Percentiles rank a stretch among this genome's conserved stretches.
Conservation (phyloP, 2,113 vertebrate species). For the Sarotherodon lohbergeri region DNA sequence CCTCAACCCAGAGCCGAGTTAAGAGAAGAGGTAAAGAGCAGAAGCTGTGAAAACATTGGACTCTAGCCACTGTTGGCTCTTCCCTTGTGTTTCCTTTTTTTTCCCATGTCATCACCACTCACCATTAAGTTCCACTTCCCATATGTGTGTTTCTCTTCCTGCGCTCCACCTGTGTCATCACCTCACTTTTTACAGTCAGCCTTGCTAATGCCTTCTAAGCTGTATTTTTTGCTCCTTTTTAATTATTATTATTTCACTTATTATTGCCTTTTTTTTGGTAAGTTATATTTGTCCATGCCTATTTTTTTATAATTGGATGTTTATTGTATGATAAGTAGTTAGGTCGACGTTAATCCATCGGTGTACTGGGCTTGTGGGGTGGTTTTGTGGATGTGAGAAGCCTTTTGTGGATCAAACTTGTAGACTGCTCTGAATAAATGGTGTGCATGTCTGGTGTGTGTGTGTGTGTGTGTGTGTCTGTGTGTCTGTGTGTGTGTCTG, state of each 20-base stretch:
- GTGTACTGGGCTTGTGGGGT: conserved; percentile 43
- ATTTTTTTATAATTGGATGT: conserved; percentile 11
- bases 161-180: not conserved
- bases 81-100: not conserved
- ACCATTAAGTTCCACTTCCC: not conserved
- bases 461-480: accelerated
- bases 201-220: not conserved
- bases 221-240: not conserved
- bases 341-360: not conserved
- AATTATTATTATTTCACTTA: not conserved
- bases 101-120: not conserved
- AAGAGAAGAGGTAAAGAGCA: not conserved
- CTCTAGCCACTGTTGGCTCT: not conserved
- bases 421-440: conserved; percentile 42
- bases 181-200: not conserved
- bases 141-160: not conserved
- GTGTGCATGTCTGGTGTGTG: not conserved
- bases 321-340: conserved; percentile 25
- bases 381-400: conserved; percentile 38
- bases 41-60: not conserved
- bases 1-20: not conserved
- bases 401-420: conserved; percentile 56
- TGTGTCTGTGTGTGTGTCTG: not conserved
- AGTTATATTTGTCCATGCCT: conserved; percentile 49
- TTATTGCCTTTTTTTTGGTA: conserved; percentile 37